phyloP scores from a whole-genome alignment of 92 coral and sea anemone genomes.

The Diadumene lineata region DNA sequence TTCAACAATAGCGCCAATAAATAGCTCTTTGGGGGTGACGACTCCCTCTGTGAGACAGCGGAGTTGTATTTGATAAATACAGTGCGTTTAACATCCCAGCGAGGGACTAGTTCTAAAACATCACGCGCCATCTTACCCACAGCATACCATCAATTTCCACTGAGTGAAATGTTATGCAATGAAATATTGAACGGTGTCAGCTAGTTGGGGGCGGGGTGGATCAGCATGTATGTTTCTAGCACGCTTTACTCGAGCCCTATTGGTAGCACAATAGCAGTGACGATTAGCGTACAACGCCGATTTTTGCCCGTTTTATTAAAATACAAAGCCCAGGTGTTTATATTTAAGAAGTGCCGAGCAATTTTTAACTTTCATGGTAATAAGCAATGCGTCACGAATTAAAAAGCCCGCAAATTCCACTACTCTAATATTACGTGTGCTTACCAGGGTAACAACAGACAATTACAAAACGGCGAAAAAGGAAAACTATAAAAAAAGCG shows the following conservation, averaged over 20 bases:
- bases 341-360: not conserved
- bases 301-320: constrained; percentile 19
- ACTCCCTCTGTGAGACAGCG: not conserved
- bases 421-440: not conserved
- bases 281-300: constrained; percentile 9
- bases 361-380: constrained; percentile 1
- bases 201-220: constrained; percentile 18
- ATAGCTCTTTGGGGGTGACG: not conserved
- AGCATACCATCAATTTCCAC: constrained; percentile 54
- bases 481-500: too few relatives aligned
- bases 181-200: constrained; percentile 72
- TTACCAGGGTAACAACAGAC: not conserved
- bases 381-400: not conserved
- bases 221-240: not conserved
- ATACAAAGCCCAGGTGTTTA: not conserved
- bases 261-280: constrained; percentile 1
- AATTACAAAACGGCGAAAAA: not conserved
- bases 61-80: not conserved
- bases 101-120: constrained; percentile 2
- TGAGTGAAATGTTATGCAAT: constrained; percentile 70
- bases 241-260: constrained; percentile 6
- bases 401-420: not conserved
- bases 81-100: constrained; percentile 1
- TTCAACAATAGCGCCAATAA: not conserved
- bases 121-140: constrained; percentile 5